Conservation (phyloP, 2,797 vertebrate species). For the Calcarius lapponicus region DNA sequence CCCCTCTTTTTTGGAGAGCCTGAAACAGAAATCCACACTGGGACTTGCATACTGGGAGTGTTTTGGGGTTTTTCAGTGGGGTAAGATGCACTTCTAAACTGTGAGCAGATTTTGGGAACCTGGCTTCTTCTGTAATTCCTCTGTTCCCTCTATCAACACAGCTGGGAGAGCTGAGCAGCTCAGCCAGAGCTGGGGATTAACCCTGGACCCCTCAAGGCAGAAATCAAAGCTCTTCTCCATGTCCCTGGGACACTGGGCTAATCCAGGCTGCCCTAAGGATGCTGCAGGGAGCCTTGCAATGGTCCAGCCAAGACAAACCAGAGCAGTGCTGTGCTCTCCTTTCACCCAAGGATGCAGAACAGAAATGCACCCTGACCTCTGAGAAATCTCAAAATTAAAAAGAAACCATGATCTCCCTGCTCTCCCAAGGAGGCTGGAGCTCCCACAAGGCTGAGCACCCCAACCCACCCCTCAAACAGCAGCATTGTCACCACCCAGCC, state of each 20-base stretch:
- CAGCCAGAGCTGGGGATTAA: neutral
- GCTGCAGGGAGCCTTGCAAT: neutral
- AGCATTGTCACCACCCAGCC: fast-evolving
- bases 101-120: neutral
- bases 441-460: neutral
- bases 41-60: fast-evolving
- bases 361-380: neutral
- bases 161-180: neutral
- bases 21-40: neutral
- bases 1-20: neutral
- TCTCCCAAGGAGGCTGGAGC: fast-evolving
- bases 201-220: neutral
- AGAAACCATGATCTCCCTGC: fast-evolving
- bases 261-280: neutral
- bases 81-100: neutral
- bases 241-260: neutral
- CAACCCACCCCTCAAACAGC: neutral
- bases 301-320: neutral
- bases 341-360: neutral
- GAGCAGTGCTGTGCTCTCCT: neutral
- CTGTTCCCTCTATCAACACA: neutral
- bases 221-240: neutral
- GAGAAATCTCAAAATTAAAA: neutral
- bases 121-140: neutral
- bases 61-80: neutral